These are phyloP conservation scores for Lutjanus erythropterus DNA, from an alignment of 2,113 vertebrate genomes.

Conservation along the genomic window DNA sequence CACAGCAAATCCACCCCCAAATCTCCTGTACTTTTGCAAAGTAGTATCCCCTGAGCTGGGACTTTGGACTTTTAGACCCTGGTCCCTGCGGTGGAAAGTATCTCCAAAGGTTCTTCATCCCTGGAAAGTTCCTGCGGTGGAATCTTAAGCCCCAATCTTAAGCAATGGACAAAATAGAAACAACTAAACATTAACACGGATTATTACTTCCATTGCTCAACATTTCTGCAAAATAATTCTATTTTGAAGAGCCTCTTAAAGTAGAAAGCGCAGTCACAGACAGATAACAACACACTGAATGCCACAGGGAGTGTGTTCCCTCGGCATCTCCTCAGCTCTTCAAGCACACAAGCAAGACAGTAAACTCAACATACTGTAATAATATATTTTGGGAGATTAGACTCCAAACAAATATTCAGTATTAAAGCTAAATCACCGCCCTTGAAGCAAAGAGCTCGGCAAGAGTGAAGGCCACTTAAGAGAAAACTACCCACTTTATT, in stretches of 20 bases:
- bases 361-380: neutral
- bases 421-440: neutral
- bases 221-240: slow-evolving; percentile 6
- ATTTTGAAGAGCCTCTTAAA: neutral
- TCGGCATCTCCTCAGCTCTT: neutral
- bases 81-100: too few relatives aligned
- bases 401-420: neutral
- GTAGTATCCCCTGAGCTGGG: too few relatives aligned
- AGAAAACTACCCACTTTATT: neutral
- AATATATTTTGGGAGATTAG: neutral
- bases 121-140: too few relatives aligned
- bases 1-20: too few relatives aligned
- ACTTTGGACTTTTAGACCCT: too few relatives aligned
- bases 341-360: neutral
- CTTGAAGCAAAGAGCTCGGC: neutral
- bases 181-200: neutral
- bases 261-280: neutral
- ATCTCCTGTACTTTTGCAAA: too few relatives aligned
- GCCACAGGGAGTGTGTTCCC: neutral
- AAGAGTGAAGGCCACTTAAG: neutral
- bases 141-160: neutral
- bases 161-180: neutral
- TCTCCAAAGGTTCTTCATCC: too few relatives aligned
- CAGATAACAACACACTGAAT: neutral
- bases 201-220: neutral